Percentiles rank a stretch among this genome's conserved stretches.
Evolutionary conservation across 2,797 vertebrate genomes (phyloP).

Genomic region (Petrocephalus schoutedeni): DNA sequence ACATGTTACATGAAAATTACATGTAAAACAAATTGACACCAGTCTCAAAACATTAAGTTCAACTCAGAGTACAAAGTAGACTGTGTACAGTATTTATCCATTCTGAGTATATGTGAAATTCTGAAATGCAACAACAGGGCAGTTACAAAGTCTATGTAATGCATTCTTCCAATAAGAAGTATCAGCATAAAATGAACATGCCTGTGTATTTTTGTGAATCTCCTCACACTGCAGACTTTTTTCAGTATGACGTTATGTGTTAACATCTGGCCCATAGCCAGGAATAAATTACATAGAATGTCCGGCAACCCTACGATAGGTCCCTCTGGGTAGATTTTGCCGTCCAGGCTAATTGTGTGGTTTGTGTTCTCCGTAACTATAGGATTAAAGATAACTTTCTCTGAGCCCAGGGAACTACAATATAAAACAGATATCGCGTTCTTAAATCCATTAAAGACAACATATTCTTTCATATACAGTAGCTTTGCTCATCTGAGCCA

Average conservation of each 20-base stretch:
- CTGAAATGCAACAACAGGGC: neutral
- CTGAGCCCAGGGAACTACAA: neutral
- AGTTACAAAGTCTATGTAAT: neutral
- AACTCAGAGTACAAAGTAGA: neutral
- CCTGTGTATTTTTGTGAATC: neutral
- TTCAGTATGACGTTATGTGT: neutral
- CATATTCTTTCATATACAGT: neutral
- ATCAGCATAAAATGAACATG: neutral
- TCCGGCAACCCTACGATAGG: no score
- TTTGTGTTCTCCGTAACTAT: neutral
- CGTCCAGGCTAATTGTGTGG: neutral
- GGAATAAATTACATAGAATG: no score
- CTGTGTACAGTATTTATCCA: neutral
- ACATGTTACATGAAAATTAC: neutral
- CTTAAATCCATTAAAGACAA: no score
- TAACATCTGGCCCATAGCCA: no score
- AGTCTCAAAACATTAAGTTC: neutral
- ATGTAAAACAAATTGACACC: neutral
- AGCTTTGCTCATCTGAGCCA: neutral
- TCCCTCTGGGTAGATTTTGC: no score
- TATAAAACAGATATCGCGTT: no score
- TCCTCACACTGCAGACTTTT: neutral
- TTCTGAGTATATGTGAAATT: neutral
- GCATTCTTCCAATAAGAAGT: neutral
- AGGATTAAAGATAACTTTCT: neutral